These are phyloP conservation scores for Zele albiditarsus DNA, from an alignment of 2,888 invertebrate species.

Conservation along the genomic window DNA sequence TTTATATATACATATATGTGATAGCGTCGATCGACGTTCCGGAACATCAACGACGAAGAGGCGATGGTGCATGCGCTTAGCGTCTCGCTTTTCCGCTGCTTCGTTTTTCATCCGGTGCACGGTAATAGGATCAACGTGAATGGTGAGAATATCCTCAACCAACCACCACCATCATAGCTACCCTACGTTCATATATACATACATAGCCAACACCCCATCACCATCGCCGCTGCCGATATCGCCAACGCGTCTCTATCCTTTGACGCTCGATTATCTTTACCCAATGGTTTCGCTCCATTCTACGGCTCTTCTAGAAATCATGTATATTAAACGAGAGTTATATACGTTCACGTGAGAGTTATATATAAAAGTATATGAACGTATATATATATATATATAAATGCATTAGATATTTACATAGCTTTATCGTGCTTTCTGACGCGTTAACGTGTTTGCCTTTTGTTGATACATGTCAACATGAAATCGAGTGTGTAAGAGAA, in stretches of 20 bases:
- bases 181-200: constrained; percentile 12
- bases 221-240: constrained; percentile 14
- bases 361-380: neutral
- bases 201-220: constrained; percentile 9
- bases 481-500: constrained; percentile 6
- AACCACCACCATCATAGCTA: neutral
- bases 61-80: constrained; percentile 42
- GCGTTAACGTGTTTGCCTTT: neutral
- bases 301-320: constrained; percentile 18
- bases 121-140: constrained; percentile 45
- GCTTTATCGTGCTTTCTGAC: neutral
- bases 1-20: constrained; percentile 20
- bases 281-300: constrained; percentile 9
- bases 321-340: constrained; percentile 27
- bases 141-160: constrained; percentile 37
- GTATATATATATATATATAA: neutral
- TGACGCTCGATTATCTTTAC: constrained; percentile 43
- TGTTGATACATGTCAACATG: neutral
- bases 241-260: constrained; percentile 37
- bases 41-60: constrained; percentile 41
- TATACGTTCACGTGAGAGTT: constrained; percentile 18
- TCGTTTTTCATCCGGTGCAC: constrained; percentile 40
- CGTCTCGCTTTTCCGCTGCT: constrained; percentile 37
- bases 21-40: constrained; percentile 39
- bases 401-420: neutral